Evolutionary conservation across 2,797 vertebrate species (phyloP), one percentile per base, ranked within the genome.

Genomic region (Bucorvus abyssinicus): DNA sequence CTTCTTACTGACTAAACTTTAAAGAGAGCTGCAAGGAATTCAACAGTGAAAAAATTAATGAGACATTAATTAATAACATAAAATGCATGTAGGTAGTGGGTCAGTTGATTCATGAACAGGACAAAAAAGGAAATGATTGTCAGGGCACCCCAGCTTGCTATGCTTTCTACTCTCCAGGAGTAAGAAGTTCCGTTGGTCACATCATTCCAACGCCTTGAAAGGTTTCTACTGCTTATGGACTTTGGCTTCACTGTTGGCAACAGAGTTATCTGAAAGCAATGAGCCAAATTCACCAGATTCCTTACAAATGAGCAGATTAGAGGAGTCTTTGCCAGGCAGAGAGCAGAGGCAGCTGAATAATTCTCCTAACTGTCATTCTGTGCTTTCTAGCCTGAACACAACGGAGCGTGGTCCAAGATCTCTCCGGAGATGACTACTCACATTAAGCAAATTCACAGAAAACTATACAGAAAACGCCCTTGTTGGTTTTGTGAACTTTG

Each of bases 1-100:
- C 98, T 98, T 97, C 98, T 97, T 98, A 98, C 97, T 97, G 97
- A 96, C 95, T 97, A 97, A 97, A 96, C 95, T 97, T 98, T 96
- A 97, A 95, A 96, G 84, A 96, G 90, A 97, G 90, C 87, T 87
- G 74, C 92, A 94, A 96, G 90, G 76, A 97, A 97, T 97, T 97
- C 87, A 96, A 91, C 64, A 82, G 88, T 93, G 95, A 96, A 97
- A 97, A 96, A 97, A 97, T 96, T 94, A 94, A 97, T 95, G 82
- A 96, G 84, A 88, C 83, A 84, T 77, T 88, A 70, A 88, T 93
- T 95, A 89, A 81, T 88, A 92, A 84, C 90, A 93, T 55, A 97
- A 96, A 87, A 84, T 61, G 9, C 70, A 84, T 40, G 12, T 56
- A 94, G 60, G 34, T 79, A 74, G 68, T 47, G 27, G 36, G 61